A percentile compares a stretch with the other conserved stretches of the same genome.
Conservation (phyloP, 2,888 invertebrate species). For the Sceliomorpha sp. region DNA sequence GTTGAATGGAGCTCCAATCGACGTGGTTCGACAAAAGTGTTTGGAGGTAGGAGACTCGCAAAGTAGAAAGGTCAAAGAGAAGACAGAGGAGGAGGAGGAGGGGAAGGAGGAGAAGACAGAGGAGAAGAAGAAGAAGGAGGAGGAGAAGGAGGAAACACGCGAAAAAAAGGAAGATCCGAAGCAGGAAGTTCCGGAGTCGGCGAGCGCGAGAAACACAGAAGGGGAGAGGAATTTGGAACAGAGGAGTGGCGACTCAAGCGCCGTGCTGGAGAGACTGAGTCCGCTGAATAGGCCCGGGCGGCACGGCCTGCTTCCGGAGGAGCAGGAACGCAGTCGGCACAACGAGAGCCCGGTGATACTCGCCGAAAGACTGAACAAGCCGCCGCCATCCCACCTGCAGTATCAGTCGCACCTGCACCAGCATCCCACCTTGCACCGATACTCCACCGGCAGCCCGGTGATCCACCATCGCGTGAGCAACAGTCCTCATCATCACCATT, state of each 20-base stretch:
- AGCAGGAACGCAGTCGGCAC: constrained; percentile 77
- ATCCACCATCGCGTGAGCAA: constrained; percentile 55
- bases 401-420: constrained; percentile 65
- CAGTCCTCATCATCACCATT: constrained; percentile 63
- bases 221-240: constrained; percentile 72
- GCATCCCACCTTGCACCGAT: constrained; percentile 61
- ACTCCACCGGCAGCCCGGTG: constrained; percentile 59
- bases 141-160: constrained; percentile 73
- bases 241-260: constrained; percentile 73
- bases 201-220: constrained; percentile 21
- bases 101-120: constrained; percentile 60
- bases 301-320: constrained; percentile 75
- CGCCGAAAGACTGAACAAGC: constrained; percentile 76
- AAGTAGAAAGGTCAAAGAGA: constrained; percentile 24
- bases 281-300: constrained; percentile 76
- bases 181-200: constrained; percentile 85
- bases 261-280: constrained; percentile 80
- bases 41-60: constrained; percentile 41
- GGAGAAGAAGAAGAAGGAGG: constrained; percentile 71
- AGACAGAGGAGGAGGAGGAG: constrained; percentile 21
- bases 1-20: constrained; percentile 60
- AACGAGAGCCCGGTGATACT: constrained; percentile 78
- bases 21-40: constrained; percentile 38
- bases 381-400: constrained; percentile 66
- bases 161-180: constrained; percentile 82